Percentiles rank a stretch among this genome's conserved stretches.
phyloP scores from a whole-genome alignment of 2,888 invertebrate genomes.

The Meghimatium bilineatum region DNA sequence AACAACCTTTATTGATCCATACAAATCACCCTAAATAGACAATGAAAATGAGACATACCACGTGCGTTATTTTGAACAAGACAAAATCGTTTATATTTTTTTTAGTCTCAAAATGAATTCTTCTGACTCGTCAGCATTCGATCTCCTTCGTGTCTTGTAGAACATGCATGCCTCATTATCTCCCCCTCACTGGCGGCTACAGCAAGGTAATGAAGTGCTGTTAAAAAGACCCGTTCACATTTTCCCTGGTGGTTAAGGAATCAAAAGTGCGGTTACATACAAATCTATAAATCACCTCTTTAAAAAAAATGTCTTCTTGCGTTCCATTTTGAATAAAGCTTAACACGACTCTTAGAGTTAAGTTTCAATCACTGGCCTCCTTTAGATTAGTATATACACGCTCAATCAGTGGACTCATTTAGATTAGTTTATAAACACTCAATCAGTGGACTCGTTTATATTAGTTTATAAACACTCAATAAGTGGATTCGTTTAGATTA shows the following conservation, averaged over 20 bases:
- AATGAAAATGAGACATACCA: neutral
- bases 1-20: neutral
- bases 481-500: no score
- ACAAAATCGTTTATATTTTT: slow-evolving; percentile 2
- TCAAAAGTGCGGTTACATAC: neutral
- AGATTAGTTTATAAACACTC: no score
- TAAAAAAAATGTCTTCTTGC: neutral
- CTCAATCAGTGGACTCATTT: no score
- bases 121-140: neutral
- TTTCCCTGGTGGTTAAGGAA: neutral
- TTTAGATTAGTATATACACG: no score
- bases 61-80: neutral
- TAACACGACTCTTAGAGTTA: no score
- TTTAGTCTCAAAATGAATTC: neutral
- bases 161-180: slow-evolving; percentile 27
- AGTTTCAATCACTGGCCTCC: no score
- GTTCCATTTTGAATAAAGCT: neutral
- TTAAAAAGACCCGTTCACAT: neutral
- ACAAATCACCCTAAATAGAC: neutral
- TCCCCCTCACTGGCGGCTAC: neutral
- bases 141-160: neutral
- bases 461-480: no score
- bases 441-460: no score
- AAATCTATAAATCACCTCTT: neutral
- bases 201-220: neutral